phyloP scores from a whole-genome alignment of 1,140 invertebrate species.

The Drosophila punjabiensis region DNA sequence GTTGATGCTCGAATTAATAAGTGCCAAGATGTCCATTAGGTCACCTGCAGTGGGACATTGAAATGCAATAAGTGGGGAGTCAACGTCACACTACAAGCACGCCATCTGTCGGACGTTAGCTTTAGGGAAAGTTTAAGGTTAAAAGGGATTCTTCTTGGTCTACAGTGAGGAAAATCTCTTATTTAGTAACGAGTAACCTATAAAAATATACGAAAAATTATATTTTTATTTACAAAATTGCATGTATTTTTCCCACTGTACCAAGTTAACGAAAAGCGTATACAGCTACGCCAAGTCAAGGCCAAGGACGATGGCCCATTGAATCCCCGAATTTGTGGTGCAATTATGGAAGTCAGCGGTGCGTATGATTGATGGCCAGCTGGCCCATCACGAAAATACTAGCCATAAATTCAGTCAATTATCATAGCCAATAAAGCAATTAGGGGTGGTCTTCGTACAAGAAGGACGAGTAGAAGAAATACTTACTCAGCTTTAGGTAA shows the following conservation, averaged over 20 bases:
- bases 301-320: conserved; percentile 2
- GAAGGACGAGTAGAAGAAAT: neutral
- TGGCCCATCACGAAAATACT: conserved; percentile 17
- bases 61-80: conserved; percentile 33
- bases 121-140: conserved; percentile 4
- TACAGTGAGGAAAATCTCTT: neutral
- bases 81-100: neutral
- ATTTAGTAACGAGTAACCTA: neutral
- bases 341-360: conserved; percentile 23
- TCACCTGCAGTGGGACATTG: conserved; percentile 87
- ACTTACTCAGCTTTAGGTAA: conserved; percentile 90
- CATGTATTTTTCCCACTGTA: neutral
- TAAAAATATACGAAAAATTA: neutral
- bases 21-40: conserved; percentile 97
- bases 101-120: conserved; percentile 4
- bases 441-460: neutral
- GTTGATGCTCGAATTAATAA: conserved; percentile 98
- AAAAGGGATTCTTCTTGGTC: neutral
- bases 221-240: neutral
- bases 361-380: conserved; percentile 61
- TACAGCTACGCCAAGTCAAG: conserved; percentile 6
- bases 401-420: conserved; percentile 48
- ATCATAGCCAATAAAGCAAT: conserved; percentile 51
- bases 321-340: conserved; percentile 35
- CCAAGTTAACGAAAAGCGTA: neutral